Conservation (phyloP, 2,888 invertebrate species). For the Trileptium ribeirensis region DNA sequence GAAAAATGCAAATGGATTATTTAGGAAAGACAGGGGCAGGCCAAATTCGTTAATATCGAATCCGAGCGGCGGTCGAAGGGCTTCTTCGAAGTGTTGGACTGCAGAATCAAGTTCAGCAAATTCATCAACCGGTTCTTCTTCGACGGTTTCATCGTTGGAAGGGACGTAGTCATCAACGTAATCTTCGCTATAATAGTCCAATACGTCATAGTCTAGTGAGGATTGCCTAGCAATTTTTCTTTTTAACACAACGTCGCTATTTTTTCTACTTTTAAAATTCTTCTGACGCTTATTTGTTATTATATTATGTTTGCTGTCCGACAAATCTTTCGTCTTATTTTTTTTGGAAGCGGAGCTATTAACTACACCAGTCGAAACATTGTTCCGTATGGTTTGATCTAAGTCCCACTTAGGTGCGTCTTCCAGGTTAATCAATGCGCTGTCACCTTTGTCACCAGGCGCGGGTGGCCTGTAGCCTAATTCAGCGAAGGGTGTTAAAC, state of each 20-base stretch:
- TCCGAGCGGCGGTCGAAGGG: slow-evolving; percentile 8
- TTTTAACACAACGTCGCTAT: no score
- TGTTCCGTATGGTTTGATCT: no score
- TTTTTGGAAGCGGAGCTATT: no score
- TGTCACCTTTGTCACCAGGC: neutral
- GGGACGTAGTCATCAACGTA: neutral
- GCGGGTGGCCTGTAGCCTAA: neutral
- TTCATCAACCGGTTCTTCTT: neutral
- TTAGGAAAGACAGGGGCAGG: slow-evolving; percentile 24
- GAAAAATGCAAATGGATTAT: slow-evolving; percentile 26
- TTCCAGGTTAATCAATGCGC: neutral
- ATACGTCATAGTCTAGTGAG: neutral
- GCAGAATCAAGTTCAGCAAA: neutral
- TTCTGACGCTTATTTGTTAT: no score
- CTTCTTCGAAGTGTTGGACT: neutral
- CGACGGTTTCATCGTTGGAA: no score
- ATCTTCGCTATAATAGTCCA: neutral
- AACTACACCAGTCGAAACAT: no score
- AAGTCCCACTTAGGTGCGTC: no score
- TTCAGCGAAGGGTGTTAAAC: neutral
- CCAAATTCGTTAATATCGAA: slow-evolving; percentile 7
- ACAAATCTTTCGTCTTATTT: neutral
- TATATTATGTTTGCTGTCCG: neutral
- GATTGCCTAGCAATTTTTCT: no score
- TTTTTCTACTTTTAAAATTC: no score